Conservation (phyloP, 1,140 invertebrate species). For the Polyergus mexicanus region DNA sequence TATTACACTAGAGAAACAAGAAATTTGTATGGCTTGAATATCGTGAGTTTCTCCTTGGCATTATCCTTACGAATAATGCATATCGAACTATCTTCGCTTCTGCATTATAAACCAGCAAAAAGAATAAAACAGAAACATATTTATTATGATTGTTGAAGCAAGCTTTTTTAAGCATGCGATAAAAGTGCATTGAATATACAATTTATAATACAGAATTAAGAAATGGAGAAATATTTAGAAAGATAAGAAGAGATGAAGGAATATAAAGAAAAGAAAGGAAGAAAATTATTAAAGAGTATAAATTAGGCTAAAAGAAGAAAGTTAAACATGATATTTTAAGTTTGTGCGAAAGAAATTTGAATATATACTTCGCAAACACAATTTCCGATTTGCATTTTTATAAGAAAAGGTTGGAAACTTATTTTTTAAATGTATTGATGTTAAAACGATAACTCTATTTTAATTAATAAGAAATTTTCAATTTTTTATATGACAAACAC, state of each 20-base stretch:
- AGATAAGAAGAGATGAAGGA: background rate
- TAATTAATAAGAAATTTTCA: background rate
- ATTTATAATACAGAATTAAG: slow-evolving; percentile 4
- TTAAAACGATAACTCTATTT: background rate
- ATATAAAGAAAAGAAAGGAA: background rate
- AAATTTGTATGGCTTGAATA: slow-evolving; percentile 15
- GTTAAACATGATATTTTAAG: background rate
- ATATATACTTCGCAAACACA: background rate
- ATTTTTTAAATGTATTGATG: background rate
- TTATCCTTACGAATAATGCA: slow-evolving; percentile 34
- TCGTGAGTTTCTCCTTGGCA: slow-evolving; percentile 55
- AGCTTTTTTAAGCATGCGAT: slow-evolving; percentile 24
- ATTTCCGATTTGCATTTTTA: background rate
- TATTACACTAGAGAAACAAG: background rate
- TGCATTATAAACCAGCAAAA: background rate
- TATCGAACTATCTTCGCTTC: background rate
- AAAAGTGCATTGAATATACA: slow-evolving; percentile 23
- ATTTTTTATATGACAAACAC: background rate
- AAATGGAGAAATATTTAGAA: background rate
- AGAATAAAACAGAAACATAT: background rate
- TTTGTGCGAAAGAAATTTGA: background rate
- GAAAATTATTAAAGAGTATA: background rate
- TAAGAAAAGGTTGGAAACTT: background rate
- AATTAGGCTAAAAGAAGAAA: background rate
- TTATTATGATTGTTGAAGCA: background rate